These are phyloP conservation scores for Drosophila kanekoi DNA, from an alignment of 2,888 invertebrate genomes.

Conservation along the genomic window DNA sequence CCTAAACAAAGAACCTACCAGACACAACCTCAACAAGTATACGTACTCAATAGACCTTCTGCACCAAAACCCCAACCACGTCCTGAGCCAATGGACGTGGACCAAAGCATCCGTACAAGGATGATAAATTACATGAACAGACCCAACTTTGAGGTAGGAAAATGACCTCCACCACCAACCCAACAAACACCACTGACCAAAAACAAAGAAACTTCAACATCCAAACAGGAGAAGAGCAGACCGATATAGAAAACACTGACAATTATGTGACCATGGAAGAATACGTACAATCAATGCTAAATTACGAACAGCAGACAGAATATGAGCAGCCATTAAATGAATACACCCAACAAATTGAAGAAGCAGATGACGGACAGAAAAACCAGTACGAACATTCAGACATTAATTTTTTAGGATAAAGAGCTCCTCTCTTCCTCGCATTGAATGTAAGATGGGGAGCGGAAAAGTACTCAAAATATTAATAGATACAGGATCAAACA, in stretches of 20 bases:
- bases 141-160: background rate
- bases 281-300: background rate
- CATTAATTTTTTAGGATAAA: slow-evolving; percentile 1
- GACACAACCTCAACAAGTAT: background rate
- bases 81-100: slow-evolving; percentile 1
- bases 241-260: background rate
- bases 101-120: background rate
- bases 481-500: slow-evolving; percentile 12
- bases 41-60: background rate
- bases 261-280: background rate
- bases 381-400: background rate
- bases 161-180: slow-evolving; percentile 2
- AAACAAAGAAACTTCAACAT: slow-evolving; percentile 1
- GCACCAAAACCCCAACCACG: slow-evolving; percentile 3
- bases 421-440: slow-evolving; percentile 1
- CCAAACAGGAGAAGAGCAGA: slow-evolving; percentile 1
- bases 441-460: background rate
- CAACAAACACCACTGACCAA: background rate
- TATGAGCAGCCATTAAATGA: background rate
- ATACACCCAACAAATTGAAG: background rate
- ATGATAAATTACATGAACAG: slow-evolving; percentile 2
- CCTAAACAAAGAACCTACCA: background rate
- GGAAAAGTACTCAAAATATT: slow-evolving; percentile 1
- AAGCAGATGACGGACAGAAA: background rate
- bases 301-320: background rate